These are phyloP conservation scores for Diprion similis DNA, from an alignment of 1,140 invertebrate genomes.

Conservation along the genomic window DNA sequence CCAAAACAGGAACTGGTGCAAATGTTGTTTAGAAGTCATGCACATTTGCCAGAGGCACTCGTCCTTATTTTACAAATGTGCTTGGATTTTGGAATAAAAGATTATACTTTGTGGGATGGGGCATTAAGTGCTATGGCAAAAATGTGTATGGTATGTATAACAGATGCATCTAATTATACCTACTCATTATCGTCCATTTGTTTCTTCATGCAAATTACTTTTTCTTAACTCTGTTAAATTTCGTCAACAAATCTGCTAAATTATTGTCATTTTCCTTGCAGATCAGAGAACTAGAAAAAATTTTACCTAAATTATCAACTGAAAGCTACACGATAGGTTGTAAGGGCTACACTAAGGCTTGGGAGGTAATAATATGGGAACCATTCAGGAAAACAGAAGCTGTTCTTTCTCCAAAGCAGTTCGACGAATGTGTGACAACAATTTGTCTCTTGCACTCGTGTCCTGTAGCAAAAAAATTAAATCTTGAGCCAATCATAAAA, in stretches of 20 bases:
- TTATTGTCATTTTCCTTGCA: conserved; percentile 28
- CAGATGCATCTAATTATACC: background rate
- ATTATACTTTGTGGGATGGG: conserved; percentile 44
- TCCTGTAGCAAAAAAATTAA: conserved; percentile 43
- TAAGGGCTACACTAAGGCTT: conserved; percentile 45
- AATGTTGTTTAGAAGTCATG: conserved; percentile 43
- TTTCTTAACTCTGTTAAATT: too few relatives aligned
- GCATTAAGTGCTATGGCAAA: conserved; percentile 43
- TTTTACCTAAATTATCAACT: conserved; percentile 40
- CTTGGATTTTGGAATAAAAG: conserved; percentile 45
- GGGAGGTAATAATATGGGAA: conserved; percentile 45
- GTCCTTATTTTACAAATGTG: conserved; percentile 46
- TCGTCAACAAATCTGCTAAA: background rate
- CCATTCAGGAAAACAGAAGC: conserved; percentile 45
- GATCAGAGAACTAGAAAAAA: conserved; percentile 43
- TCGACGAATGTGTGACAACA: conserved; percentile 40
- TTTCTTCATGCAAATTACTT: too few relatives aligned
- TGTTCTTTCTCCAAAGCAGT: conserved; percentile 32
- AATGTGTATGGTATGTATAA: conserved; percentile 35
- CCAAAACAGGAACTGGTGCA: conserved; percentile 49
- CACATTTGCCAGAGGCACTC: conserved; percentile 33
- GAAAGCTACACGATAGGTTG: conserved; percentile 40
- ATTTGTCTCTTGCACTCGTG: conserved; percentile 48
- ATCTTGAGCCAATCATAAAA: conserved; percentile 37
- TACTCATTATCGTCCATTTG: background rate